Evolutionary conservation across 2,888 invertebrate species (phyloP), one percentile per base, ranked within the genome.

Genomic region (Lycaena phlaeas): DNA sequence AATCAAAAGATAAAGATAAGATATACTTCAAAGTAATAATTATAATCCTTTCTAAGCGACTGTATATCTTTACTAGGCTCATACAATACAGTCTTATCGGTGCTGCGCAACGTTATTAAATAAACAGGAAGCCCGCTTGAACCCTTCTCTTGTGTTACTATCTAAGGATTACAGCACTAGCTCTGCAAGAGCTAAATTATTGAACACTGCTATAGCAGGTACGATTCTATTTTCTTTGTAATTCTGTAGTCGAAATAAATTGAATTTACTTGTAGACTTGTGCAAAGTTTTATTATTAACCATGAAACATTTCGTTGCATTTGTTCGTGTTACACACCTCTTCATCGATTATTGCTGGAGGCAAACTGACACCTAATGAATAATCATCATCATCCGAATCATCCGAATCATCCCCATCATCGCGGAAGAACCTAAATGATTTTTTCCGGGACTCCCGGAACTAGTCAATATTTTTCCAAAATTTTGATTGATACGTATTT

Each of bases 81-180:
- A 45, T 46, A 74, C 71, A 74, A 76, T 74, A 64, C 64, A 54
- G 44, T 46, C 62, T 66, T 76, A 78, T 76, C 75, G 61, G 64
- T 46, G 57, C 63, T 57, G 63, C 60, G 62, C 76, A 69, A 70
- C 65, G 68, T 71, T 77, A 76, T 77, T 78, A 75, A 75, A 76
- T 78, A 79, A 77, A 77, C 75, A 76, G 62, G 52, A 54, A 57
- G 49, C 22, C 9, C 52, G 57, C 48, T 30, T 50, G 56, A 57
- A 59, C 61, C 65, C 64, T 58, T 56, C 56, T 54, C 59, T 52
- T 56, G 54, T 63, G 53, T 56, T 58, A 53, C 57, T 64, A 61
- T 62, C 58, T 57, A 36, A 43, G 53, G 58, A 61, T 58, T 59
- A 61, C 53, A 61, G 60, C 49, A 52, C 46, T 48, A 56, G 56